Conservation (phyloP, 2,797 vertebrate genomes). For the Propithecus deckenii region DNA sequence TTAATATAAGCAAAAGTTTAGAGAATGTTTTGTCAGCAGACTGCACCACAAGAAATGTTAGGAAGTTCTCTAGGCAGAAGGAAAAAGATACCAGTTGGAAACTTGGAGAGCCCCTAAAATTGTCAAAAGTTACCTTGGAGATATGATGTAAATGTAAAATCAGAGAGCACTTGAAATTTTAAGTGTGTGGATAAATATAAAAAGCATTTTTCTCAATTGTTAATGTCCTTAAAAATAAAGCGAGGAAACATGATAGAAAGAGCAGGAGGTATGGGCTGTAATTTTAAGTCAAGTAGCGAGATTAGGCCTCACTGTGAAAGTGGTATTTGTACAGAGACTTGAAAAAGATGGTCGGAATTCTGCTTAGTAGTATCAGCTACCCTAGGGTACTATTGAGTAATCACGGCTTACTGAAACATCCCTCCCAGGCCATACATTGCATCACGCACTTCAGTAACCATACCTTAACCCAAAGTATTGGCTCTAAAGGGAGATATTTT, state of each 20-base stretch:
- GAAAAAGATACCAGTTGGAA: neutral
- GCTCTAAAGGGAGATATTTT: neutral
- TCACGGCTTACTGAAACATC: neutral
- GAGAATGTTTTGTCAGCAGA: neutral
- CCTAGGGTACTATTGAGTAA: neutral
- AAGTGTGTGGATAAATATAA: neutral
- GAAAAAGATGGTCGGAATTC: neutral
- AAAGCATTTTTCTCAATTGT: neutral
- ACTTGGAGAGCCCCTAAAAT: neutral
- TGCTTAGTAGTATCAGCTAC: neutral
- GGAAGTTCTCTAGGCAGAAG: neutral
- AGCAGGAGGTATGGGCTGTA: neutral
- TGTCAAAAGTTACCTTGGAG: neutral
- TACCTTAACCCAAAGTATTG: neutral
- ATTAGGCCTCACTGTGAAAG: neutral
- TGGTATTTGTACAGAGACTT: neutral
- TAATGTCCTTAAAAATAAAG: conserved; percentile 9
- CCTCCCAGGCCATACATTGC: neutral
- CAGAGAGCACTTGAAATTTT: neutral
- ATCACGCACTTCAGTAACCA: neutral
- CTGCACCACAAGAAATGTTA: neutral
- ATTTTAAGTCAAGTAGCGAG: neutral
- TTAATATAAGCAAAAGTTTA: neutral
- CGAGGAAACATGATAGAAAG: neutral
- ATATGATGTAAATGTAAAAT: neutral